Base-by-base conservation (phyloP, 2,888 invertebrate genomes). In the Adelphocoris suturalis region DNA sequence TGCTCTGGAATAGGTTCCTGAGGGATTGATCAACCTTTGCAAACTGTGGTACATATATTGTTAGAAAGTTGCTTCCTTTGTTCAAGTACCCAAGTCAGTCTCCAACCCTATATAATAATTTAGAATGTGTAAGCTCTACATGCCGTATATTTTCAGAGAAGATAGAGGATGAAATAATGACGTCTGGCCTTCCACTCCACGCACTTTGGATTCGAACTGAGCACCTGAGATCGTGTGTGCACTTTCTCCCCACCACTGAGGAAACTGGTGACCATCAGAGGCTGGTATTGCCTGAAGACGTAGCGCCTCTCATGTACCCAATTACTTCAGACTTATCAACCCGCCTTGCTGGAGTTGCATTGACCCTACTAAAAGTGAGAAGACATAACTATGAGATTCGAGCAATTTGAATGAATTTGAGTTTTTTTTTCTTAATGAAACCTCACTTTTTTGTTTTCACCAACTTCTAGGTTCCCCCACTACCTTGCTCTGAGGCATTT, bases 201-300 rank as follows among this genome's bases (percentile, higher is more conserved):
- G 95, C 96, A 92, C 94, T 97, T 91, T 97, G 97, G 97, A 94
- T 96, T 91, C 95, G 97, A 91, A 95, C 96, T 90, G 97, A 97
- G 93, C 95, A 95, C 14, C 93, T 96, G 89, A 94, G 97, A n/a
- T 96, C 96, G 92, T 95, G 95, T 23, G 95, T 95, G 92, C 96
- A 96, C 93, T 97, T 96, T 95, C 94, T 96, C 57, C 95, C 96
- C 0, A 16, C 76, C 2, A 48, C 76, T 13, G 90, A 84, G n/a
- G 89, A 81, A 75, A 93, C 93, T 48, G 94, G 94, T 92, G 95
- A 96, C 94, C 94, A 96, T 91, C 95, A 96, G 93, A 94, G 96
- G 92, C 94, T 96, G 92, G 94, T 96, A 75, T 95, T 95, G 91
- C 94, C 94, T 55, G 95, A 95, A 91, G 96, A 96, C 92, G 94